Evolutionary conservation across 2,113 vertebrate genomes (phyloP).

Genomic region (Onychostruthus taczanowskii): DNA sequence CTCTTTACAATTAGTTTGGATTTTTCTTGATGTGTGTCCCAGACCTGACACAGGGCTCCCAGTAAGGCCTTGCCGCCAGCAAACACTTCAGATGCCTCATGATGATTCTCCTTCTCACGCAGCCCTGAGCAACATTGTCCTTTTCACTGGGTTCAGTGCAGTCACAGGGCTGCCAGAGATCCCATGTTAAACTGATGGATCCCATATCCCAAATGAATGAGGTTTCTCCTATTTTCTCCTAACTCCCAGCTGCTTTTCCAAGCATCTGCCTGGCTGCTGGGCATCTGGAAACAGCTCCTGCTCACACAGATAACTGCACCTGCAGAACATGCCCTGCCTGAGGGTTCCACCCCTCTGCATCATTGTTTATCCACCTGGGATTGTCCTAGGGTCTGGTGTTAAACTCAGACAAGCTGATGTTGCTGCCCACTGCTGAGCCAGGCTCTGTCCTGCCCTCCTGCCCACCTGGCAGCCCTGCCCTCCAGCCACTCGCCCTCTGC

Average conservation of each 20-base stretch:
- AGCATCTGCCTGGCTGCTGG: not conserved
- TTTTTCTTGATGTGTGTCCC: not conserved
- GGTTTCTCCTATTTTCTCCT: not conserved
- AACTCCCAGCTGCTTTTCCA: not conserved
- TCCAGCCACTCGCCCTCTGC: not conserved
- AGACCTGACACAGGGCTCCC: not conserved
- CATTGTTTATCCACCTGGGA: not conserved
- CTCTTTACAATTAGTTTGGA: not conserved
- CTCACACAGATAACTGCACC: not conserved
- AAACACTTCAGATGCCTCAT: not conserved
- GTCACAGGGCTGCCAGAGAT: slow-evolving; percentile 2
- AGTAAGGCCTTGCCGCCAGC: not conserved
- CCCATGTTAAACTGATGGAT: not conserved
- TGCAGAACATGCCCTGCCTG: not conserved
- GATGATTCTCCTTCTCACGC: not conserved
- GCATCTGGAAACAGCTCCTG: not conserved
- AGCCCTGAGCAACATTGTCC: not conserved
- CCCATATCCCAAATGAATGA: not conserved
- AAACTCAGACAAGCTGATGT: not conserved
- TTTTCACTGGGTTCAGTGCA: not conserved
- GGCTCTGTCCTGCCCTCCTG: not conserved
- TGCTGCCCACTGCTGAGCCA: not conserved
- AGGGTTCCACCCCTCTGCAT: rapidly evolving
- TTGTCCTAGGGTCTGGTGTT: not conserved
- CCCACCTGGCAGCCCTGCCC: not conserved